phyloP scores from a whole-genome alignment of 2,888 invertebrate species.

The Oegoconia quadripuncta region DNA sequence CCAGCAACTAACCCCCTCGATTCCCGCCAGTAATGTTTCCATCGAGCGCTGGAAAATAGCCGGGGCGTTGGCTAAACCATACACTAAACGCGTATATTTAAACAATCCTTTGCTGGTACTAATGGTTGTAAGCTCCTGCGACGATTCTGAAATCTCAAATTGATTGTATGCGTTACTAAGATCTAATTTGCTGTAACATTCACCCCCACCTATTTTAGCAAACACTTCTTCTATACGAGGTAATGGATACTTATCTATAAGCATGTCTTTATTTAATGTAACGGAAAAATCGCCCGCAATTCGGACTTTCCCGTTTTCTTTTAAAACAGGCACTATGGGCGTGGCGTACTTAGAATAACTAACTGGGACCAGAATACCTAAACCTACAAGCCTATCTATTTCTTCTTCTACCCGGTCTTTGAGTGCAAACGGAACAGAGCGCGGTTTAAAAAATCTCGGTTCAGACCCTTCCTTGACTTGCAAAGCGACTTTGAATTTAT shows the following conservation, averaged over 20 bases:
- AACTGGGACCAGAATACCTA: conserved; percentile 4
- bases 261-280: neutral
- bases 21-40: too few species aligned
- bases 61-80: too few species aligned
- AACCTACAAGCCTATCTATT: conserved; percentile 2
- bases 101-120: neutral
- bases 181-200: neutral
- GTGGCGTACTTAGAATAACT: conserved; percentile 3
- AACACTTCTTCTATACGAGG: conserved; percentile 7
- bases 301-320: neutral
- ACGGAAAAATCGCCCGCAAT: conserved; percentile 5
- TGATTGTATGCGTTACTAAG: conserved; percentile 3
- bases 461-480: neutral
- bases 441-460: conserved; percentile 5
- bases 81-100: conserved; percentile 2
- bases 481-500: neutral
- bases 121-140: conserved; percentile 1
- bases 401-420: conserved; percentile 2
- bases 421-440: conserved; percentile 3
- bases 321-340: too few species aligned
- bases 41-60: too few species aligned
- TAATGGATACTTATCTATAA: conserved; percentile 4
- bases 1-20: too few species aligned
- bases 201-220: conserved; percentile 1
- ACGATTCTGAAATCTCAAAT: neutral